Percentiles rank a stretch among this genome's conserved stretches.
Evolutionary conservation across 30 jellyfish, hydroid and myxozoan species (phyloP).

Genomic region (Turritopsis rubra): DNA sequence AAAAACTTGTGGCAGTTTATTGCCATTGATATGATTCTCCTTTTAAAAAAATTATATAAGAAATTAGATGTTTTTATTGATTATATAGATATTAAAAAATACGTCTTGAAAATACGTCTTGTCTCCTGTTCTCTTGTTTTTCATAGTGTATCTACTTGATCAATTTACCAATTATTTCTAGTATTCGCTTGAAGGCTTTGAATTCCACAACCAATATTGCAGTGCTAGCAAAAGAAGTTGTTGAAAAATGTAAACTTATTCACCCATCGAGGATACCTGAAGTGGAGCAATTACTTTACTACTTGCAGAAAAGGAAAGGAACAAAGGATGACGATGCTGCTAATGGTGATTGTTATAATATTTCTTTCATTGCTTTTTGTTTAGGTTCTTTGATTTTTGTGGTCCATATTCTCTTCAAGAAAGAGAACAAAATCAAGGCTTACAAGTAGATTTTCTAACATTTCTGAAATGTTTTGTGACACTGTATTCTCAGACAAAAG

Average conservation of each 20-base stretch:
- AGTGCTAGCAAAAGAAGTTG: conserved; percentile 86
- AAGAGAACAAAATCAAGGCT: not conserved
- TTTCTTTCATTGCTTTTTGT: not conserved
- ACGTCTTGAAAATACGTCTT: no score
- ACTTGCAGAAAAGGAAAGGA: conserved; percentile 70
- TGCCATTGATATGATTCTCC: no score
- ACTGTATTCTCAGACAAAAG: conserved; percentile 31
- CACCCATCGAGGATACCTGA: conserved; percentile 96
- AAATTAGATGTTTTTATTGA: no score
- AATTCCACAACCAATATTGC: conserved; percentile 65
- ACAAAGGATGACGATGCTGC: not conserved
- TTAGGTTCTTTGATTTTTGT: not conserved
- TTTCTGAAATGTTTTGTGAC: not conserved
- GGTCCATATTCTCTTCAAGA: not conserved
- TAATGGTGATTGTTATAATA: not conserved
- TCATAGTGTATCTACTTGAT: no score
- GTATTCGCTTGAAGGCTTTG: conserved; percentile 79
- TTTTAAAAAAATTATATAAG: no score
- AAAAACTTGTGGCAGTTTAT: not conserved
- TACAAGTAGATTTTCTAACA: not conserved
- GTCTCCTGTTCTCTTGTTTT: no score
- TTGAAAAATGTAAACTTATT: conserved; percentile 81
- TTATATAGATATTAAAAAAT: no score
- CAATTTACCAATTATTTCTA: conserved; percentile 21
- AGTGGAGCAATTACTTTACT: conserved; percentile 86